Evolutionary conservation across 2,888 invertebrate species (phyloP).

Genomic region (Dicranocentrus wangi): DNA sequence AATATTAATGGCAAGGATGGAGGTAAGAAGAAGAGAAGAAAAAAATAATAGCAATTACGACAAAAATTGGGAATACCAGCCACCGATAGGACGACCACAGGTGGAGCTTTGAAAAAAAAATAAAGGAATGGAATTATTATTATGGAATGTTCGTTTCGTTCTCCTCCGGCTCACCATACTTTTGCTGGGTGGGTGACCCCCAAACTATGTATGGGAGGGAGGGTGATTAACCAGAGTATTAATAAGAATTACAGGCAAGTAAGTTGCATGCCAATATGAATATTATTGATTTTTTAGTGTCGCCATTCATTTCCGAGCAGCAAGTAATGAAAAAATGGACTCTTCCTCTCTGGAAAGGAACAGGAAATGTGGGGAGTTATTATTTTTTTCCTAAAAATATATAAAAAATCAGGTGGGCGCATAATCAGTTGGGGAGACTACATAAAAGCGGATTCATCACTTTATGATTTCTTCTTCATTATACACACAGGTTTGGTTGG

Average conservation of each 20-base stretch:
- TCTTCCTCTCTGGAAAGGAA: background rate
- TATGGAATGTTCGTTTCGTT: too few species aligned
- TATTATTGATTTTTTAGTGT: background rate
- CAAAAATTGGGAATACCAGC: conserved; percentile 30
- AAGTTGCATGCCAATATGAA: background rate
- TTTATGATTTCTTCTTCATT: conserved; percentile 9
- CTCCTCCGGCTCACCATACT: background rate
- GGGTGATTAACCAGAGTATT: background rate
- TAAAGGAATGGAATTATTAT: too few species aligned
- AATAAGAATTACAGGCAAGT: background rate
- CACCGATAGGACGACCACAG: conserved; percentile 7
- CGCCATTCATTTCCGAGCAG: background rate
- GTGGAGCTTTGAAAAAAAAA: background rate
- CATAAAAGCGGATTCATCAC: too few species aligned
- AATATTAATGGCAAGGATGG: conserved; percentile 9
- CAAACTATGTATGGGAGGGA: background rate
- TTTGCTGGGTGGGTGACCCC: background rate
- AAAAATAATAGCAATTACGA: conserved; percentile 44
- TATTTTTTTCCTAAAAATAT: too few species aligned
- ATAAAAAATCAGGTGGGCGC: too few species aligned
- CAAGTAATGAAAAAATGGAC: background rate
- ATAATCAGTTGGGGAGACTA: too few species aligned
- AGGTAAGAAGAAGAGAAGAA: conserved; percentile 11
- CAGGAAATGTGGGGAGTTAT: too few species aligned
- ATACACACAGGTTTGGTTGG: background rate